Evolutionary conservation across 2,888 invertebrate species (phyloP), one percentile per base, ranked within the genome.

Genomic region (Acronicta alni): DNA sequence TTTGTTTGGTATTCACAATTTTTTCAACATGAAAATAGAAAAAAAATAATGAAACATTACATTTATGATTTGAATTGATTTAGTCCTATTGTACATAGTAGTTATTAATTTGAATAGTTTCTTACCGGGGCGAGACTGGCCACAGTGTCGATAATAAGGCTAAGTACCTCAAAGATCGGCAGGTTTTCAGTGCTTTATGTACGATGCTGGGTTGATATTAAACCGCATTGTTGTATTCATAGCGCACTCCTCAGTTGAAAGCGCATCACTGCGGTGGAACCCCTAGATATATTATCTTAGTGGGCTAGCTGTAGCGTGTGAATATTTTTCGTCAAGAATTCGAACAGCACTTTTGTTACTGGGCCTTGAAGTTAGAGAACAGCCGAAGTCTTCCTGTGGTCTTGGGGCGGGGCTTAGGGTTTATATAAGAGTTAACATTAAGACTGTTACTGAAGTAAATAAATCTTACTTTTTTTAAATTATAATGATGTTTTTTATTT

Each of bases 301-400:
- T 88, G 89, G 89, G 89, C 89, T 89, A 89, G 89, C 80, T 76
- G 80, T 81, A 78, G 72, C 42, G 45, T 48, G 70, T 72, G 64
- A 64, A 61, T 71, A 75, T 67, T 79, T 65, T 66, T 77, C 75
- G 64, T 55, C 57, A 65, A 67, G 70, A 71, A 58, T 67, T 74
- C 63, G 54, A 51, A 72, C 64, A 57, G 74, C 74, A 75, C 81
- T 72, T 68, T 75, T 57, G n/a, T 66, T 77, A 78, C 72, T 72
- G 63, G 48, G 72, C 66, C 65, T 70, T 53, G 67, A 49, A 67
- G 54, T 66, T 66, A 75, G 80, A 58, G 68, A 67, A 57, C 63
- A 59, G 71, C 77, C 59, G 17, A 57, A 58, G 51, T 68, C 71
- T 57, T 55, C 57, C 75, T 72, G 76, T 51, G 68, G 67, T 58